Conservation (phyloP, 2,113 vertebrate genomes). For the Tricholaema leucomelas region DNA sequence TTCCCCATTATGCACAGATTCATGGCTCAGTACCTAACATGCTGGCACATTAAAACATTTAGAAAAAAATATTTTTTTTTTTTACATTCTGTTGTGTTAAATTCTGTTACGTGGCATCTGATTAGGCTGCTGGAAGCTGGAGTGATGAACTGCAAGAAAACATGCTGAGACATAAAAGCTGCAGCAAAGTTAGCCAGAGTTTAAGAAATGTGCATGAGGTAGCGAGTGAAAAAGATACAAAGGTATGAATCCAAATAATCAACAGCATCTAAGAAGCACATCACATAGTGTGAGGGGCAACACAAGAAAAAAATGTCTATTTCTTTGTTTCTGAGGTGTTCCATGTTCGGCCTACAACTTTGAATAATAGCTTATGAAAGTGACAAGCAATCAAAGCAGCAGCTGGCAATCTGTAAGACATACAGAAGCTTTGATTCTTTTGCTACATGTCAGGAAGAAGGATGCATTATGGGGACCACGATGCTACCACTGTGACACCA, state of each 20-base stretch:
- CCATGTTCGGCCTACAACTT: neutral
- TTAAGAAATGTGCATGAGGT: neutral
- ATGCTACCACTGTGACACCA: neutral
- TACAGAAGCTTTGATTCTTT: neutral
- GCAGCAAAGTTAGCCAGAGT: neutral
- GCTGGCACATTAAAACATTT: conserved; percentile 55
- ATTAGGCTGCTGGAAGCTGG: conserved; percentile 44
- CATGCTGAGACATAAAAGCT: conserved; percentile 34
- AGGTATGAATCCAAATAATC: conserved; percentile 19
- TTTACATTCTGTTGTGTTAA: conserved; percentile 61
- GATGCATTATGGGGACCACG: neutral
- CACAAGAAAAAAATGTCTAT: neutral
- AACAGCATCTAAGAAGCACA: neutral
- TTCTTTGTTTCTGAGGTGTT: neutral
- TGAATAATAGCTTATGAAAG: neutral
- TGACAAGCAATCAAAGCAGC: neutral
- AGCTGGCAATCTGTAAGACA: neutral
- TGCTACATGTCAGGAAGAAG: accelerated
- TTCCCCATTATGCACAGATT: conserved; percentile 62
- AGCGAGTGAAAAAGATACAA: neutral
- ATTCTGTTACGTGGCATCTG: conserved; percentile 17
- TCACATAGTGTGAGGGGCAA: neutral
- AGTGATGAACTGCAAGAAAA: conserved; percentile 41
- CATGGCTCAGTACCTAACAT: conserved; percentile 56
- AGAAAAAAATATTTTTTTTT: conserved; percentile 60